These are phyloP conservation scores for Anolis sagrei DNA, from an alignment of 2,113 vertebrate species.

Conservation along the genomic window DNA sequence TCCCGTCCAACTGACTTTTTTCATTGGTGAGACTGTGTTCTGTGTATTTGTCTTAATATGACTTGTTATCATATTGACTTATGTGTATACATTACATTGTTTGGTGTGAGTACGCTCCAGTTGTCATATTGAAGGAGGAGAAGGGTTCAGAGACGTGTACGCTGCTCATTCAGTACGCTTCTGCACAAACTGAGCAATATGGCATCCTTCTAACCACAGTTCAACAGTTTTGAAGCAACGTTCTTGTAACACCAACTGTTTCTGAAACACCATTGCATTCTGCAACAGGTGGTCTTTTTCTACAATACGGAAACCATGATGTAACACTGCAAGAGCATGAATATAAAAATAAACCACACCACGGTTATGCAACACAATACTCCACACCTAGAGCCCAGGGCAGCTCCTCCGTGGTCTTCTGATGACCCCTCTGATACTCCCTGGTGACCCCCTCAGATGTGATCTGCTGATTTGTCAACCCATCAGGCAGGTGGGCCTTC, in stretches of 20 bases:
- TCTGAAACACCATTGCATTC: constrained; percentile 62
- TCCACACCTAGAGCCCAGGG: constrained; percentile 71
- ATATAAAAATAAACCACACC: constrained; percentile 85
- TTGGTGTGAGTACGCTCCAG: neutral
- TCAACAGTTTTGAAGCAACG: neutral
- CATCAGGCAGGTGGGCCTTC: constrained; percentile 79
- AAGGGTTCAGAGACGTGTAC: constrained; percentile 15
- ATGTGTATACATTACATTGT: neutral
- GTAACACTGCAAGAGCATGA: constrained; percentile 82
- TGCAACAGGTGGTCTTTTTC: constrained; percentile 72
- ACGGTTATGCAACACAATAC: constrained; percentile 80
- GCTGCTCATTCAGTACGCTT: neutral
- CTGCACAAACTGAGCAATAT: constrained; percentile 34
- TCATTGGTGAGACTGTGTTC: too few relatives aligned
- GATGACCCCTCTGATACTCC: too few relatives aligned
- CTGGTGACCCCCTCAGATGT: too few relatives aligned
- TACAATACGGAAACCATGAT: constrained; percentile 80
- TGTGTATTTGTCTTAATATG: too few relatives aligned
- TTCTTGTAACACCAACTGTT: constrained; percentile 50
- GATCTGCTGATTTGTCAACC: constrained; percentile 80
- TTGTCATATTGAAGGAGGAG: too few relatives aligned
- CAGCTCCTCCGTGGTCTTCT: constrained; percentile 78
- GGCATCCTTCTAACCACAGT: constrained; percentile 16
- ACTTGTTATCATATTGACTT: too few relatives aligned
- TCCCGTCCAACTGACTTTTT: too few relatives aligned